These are phyloP conservation scores for Anguilla pacifica DNA, from an alignment of 2,797 vertebrate genomes.

Conservation along the genomic window DNA sequence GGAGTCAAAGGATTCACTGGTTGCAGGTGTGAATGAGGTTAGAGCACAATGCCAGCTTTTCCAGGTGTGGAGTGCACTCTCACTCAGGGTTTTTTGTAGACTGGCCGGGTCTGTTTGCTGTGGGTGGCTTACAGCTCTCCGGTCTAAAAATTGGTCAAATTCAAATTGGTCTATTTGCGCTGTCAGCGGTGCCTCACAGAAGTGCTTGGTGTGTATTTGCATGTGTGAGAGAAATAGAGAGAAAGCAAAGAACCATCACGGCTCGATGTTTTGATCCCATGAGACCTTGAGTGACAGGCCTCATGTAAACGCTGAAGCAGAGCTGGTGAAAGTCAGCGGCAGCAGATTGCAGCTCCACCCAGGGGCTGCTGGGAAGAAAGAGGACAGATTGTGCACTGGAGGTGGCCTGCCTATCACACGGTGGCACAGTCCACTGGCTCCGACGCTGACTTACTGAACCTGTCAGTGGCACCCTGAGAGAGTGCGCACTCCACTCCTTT, in stretches of 20 bases:
- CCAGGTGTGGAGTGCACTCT: neutral
- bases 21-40: neutral
- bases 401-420: slow-evolving; percentile 16
- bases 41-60: neutral
- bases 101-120: neutral
- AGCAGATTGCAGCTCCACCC: slow-evolving; percentile 4
- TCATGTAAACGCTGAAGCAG: neutral
- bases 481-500: neutral
- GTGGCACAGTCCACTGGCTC: neutral
- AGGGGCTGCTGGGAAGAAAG: neutral
- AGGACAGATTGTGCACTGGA: slow-evolving; percentile 21
- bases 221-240: neutral
- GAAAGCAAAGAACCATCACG: neutral
- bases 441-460: neutral
- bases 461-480: slow-evolving; percentile 9
- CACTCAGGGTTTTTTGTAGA: too few species aligned
- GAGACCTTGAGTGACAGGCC: neutral
- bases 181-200: neutral
- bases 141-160: neutral
- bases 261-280: neutral
- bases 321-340: neutral
- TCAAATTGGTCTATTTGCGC: neutral
- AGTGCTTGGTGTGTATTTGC: neutral
- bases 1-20: neutral
- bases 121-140: neutral